Base-by-base conservation (phyloP, 1,140 invertebrate genomes). In the Polypedilum pembai region DNA sequence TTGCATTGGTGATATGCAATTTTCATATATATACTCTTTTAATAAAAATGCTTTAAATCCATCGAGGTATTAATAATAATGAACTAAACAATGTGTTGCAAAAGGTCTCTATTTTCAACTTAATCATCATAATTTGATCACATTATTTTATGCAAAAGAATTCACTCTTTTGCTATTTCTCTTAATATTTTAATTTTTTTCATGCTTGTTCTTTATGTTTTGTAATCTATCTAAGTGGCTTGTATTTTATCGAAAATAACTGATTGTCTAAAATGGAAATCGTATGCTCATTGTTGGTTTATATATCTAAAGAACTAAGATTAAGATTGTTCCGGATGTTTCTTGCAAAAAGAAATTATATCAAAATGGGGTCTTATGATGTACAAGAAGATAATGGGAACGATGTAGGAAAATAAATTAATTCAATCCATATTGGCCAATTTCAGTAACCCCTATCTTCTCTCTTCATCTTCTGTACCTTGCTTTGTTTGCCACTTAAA, bases 401-500 rank as follows among this genome's bases (percentile, higher is more conserved):
- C 45, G 45, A 33, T 56, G n/a, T 56, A 15, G 12, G 45, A 56
- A 56, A 56, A 56, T 56, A 56, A 56, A 56, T 69, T 18, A n/a
- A 69, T 5, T 69, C 20, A 69, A 21, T 69, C 20, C 65, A 69
- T 69, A 69, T 69, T 69, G 17, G 65, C 65, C 18, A 69, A 18
- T 69, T 69, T 69, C 18, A 69, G 15, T 20, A 69, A 69, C 8
- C 65, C 65, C 65, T 69, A 69, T 69, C 65, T 69, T 20, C 65
- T n/a, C 17, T 69, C 65, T 69, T 69, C 65, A 8, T 69, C 65
- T 7, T 69, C 65, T 69, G 65, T 69, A 18, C 65, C 65, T 56
- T 56, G 12, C 12, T 56, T 56, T 40, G 93, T 92, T 85, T 96
- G 94, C 94, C 94, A 96, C 83, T 94, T 93, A 82, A 96, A 96